Evolutionary conservation across 2,113 vertebrate genomes (phyloP).

Genomic region (Podocnemis expansa): DNA sequence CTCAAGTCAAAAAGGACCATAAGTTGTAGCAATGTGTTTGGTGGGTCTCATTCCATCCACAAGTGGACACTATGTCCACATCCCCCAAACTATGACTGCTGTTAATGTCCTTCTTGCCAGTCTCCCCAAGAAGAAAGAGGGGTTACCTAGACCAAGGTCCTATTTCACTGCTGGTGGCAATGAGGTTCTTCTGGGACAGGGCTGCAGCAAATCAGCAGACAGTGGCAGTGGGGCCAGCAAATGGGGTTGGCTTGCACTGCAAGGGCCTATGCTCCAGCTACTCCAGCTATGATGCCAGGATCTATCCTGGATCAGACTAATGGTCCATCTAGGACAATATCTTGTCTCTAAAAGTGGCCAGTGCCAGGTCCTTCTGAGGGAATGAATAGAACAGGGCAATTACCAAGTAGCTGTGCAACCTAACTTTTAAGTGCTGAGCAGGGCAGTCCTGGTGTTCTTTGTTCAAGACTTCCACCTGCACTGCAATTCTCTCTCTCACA

Average conservation of each 20-base stretch:
- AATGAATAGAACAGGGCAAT: no score
- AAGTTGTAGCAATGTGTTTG: neutral
- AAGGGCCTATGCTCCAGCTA: neutral
- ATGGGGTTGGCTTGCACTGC: neutral
- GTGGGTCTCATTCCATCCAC: neutral
- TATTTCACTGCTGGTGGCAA: neutral
- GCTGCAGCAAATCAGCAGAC: neutral
- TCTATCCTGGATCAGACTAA: neutral
- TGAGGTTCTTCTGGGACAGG: neutral
- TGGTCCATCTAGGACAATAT: neutral
- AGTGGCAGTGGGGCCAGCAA: neutral
- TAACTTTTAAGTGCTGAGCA: neutral
- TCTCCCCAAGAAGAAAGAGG: neutral
- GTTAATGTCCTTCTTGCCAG: conserved; percentile 11
- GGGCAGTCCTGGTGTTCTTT: neutral
- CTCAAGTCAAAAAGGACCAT: neutral
- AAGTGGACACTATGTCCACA: neutral
- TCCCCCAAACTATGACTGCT: neutral
- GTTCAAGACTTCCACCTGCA: no score
- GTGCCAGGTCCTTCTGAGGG: neutral
- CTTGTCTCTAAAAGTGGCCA: neutral
- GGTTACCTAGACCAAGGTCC: neutral
- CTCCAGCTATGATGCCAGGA: no score
- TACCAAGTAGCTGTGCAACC: no score
- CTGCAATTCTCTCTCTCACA: neutral